Percentiles rank a stretch among this genome's conserved stretches.
phyloP scores from a whole-genome alignment of 1,140 invertebrate species.

The Adoxophyes honmai region DNA sequence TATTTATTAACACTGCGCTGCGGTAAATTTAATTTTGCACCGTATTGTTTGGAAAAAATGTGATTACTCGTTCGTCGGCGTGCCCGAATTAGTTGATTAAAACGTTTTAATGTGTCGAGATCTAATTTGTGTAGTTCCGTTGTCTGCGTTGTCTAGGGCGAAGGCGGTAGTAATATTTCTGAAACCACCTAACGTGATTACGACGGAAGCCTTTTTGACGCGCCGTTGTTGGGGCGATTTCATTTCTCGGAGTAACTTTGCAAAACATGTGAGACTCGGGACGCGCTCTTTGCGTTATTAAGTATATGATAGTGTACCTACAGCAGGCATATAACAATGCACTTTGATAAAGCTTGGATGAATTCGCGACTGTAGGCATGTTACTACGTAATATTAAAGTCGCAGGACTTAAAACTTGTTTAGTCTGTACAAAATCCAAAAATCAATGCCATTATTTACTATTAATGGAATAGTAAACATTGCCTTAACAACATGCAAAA shows the following conservation, averaged over 20 bases:
- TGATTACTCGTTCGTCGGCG: slow-evolving; percentile 20
- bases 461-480: not conserved
- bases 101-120: slow-evolving; percentile 8
- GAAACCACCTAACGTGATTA: slow-evolving; percentile 46
- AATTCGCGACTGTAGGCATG: too few species aligned
- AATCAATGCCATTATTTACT: too few species aligned
- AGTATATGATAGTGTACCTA: slow-evolving; percentile 14
- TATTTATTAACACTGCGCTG: slow-evolving; percentile 32
- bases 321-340: too few species aligned
- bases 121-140: slow-evolving; percentile 10
- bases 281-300: slow-evolving; percentile 24
- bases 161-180: slow-evolving; percentile 39
- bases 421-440: too few species aligned
- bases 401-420: too few species aligned
- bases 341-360: slow-evolving; percentile 34
- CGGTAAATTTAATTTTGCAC: slow-evolving; percentile 39
- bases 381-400: too few species aligned
- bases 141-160: slow-evolving; percentile 5
- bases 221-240: slow-evolving; percentile 36
- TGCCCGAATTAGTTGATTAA: slow-evolving; percentile 25
- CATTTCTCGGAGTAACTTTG: slow-evolving; percentile 58
- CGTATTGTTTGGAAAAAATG: slow-evolving; percentile 22
- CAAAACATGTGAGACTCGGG: slow-evolving; percentile 24
- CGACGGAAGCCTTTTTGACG: slow-evolving; percentile 44
- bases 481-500: slow-evolving; percentile 3